Percentiles rank a stretch among this genome's conserved stretches.
These are phyloP conservation scores for Hirtodrosophila histrioides DNA, from an alignment of 2,888 invertebrate genomes.

Conservation along the genomic window DNA sequence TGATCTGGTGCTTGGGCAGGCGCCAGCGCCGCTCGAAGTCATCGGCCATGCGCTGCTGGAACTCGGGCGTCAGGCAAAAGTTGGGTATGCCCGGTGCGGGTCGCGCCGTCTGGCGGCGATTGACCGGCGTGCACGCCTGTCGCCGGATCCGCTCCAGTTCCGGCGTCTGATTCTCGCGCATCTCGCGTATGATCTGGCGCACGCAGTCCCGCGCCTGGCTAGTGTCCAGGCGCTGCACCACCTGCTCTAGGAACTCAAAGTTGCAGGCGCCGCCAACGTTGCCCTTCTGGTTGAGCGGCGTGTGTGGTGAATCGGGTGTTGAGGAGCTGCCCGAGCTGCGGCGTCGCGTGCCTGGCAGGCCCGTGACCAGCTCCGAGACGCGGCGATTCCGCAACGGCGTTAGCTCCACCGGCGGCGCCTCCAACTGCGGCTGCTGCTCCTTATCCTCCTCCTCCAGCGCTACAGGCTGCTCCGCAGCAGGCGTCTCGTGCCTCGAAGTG, in stretches of 20 bases:
- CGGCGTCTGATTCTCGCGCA: slow-evolving; percentile 82
- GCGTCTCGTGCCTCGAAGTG: neutral
- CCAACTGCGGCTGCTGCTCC: slow-evolving; percentile 11
- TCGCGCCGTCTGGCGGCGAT: slow-evolving; percentile 63
- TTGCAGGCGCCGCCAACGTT: slow-evolving; percentile 45
- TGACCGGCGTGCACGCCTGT: slow-evolving; percentile 82
- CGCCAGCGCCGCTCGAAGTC: slow-evolving; percentile 83
- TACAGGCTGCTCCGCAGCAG: neutral
- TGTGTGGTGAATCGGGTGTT: slow-evolving; percentile 78
- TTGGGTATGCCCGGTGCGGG: slow-evolving; percentile 80
- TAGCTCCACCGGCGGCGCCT: slow-evolving; percentile 60
- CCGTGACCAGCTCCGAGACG: slow-evolving; percentile 79
- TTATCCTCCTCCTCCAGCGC: neutral
- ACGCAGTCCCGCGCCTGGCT: slow-evolving; percentile 80
- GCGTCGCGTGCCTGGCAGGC: slow-evolving; percentile 28
- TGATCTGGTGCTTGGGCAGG: slow-evolving; percentile 78
- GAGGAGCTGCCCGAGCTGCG: slow-evolving; percentile 35
- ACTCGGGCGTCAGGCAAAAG: slow-evolving; percentile 83
- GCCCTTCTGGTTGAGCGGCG: slow-evolving; percentile 72
- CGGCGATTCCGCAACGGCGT: slow-evolving; percentile 82
- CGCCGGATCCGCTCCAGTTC: slow-evolving; percentile 81
- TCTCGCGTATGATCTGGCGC: slow-evolving; percentile 80
- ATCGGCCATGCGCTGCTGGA: slow-evolving; percentile 83
- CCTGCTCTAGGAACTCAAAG: slow-evolving; percentile 73
- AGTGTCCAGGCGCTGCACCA: slow-evolving; percentile 77